phyloP scores from a whole-genome alignment of 2,113 vertebrate species.

The Alaudala cheleensis region DNA sequence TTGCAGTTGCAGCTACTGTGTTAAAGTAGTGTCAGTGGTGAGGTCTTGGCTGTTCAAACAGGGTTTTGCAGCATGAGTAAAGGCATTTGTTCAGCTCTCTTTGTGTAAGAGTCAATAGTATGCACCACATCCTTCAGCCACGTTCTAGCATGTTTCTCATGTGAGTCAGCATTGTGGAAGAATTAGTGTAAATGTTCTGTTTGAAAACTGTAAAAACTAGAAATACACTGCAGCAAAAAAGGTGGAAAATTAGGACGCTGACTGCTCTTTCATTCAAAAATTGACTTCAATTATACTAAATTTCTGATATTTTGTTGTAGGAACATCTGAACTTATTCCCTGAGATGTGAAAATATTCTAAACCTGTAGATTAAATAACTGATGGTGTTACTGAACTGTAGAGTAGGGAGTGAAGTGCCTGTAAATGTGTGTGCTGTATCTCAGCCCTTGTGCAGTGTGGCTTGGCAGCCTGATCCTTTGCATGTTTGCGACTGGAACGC shows the following conservation, averaged over 20 bases:
- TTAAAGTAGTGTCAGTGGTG: neutral
- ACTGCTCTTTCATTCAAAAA: neutral
- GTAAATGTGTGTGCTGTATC: neutral
- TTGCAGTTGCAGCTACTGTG: neutral
- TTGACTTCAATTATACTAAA: neutral
- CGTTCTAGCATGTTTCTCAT: neutral
- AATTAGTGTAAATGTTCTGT: neutral
- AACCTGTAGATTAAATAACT: neutral
- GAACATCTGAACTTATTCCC: neutral
- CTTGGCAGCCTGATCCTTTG: neutral
- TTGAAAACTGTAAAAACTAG: neutral
- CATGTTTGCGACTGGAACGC: neutral
- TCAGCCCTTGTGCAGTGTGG: neutral
- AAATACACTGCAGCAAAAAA: neutral
- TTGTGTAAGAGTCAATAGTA: neutral
- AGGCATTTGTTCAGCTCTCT: constrained; percentile 9
- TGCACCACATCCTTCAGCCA: neutral
- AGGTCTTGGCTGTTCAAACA: neutral
- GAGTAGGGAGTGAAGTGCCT: neutral
- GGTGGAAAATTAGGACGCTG: neutral
- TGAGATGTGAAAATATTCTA: neutral
- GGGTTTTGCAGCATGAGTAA: neutral
- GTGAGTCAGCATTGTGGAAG: constrained; percentile 16
- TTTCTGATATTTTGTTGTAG: neutral
- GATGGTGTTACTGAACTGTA: neutral